Base-by-base conservation (phyloP, 1,140 invertebrate species). In the Cydia amplana region DNA sequence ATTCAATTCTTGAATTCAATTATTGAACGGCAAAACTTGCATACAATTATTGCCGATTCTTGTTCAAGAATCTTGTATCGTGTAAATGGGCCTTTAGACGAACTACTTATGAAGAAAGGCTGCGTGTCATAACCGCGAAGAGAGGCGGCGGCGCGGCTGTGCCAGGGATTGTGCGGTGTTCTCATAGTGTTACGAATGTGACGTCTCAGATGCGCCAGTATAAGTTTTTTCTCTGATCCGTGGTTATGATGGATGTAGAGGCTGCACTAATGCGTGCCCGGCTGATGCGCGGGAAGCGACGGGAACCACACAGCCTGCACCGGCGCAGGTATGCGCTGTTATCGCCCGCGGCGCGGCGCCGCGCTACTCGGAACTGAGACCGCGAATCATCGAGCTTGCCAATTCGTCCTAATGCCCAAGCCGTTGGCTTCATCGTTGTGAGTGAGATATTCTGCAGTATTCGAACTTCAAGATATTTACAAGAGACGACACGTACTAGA, bases 281-380 rank as follows among this genome's bases (percentile, higher is more conserved):
- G 49, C 49, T 51, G 6, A 51, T 18, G 49, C n/a, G 49, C 10
- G 55, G 55, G 18, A 18, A 18, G 73, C 74, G 73, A 55, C 55
- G 73, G 82, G 78, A 80, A 85, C 82, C 80, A 80, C 81, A 77
- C 75, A 75, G 70, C 81, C 49, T 51, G 49, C 49, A 6, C n/a
- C 18, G 55, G 55, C 55, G 55, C 55, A 85, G 85, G 83, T 86
- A 86, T 76, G 80, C 51, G 55, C 55, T 79, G 80, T 84, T 84
- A 85, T 85, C 82, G 81, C 78, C 78, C 73, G 51, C 65, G 76
- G 80, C 73, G 51, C 65, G 76, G 80, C 67, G 81, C 82, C 55
- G 18, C 55, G 51, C 18, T 84, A 85, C 83, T 82, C 64, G 75
- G 82, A 85, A 85, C 78, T 79, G 79, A 40, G 72, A n/a, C 9